Conservation (phyloP, 2,888 invertebrate genomes). For the Leucophenga maculata region DNA sequence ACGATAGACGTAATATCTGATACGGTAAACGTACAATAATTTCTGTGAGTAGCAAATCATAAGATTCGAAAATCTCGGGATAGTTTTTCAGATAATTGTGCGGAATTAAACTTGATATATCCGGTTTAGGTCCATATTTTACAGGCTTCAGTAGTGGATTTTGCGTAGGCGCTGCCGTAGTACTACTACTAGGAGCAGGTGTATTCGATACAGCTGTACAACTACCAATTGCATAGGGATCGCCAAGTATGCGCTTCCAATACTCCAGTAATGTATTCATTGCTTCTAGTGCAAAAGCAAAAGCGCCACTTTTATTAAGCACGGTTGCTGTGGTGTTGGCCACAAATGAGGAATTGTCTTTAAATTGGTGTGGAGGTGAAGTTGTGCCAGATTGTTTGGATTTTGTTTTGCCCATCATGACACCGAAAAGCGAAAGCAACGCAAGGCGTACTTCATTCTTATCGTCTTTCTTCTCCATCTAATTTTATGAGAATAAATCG, state of each 20-base stretch:
- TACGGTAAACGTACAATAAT: constrained; percentile 94
- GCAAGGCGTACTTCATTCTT: constrained; percentile 90
- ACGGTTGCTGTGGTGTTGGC: constrained; percentile 81
- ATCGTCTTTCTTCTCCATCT: constrained; percentile 76
- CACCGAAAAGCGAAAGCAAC: constrained; percentile 88
- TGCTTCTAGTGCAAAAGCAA: constrained; percentile 82
- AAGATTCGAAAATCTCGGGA: constrained; percentile 93
- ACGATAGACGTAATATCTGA: constrained; percentile 78
- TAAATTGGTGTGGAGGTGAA: constrained; percentile 74
- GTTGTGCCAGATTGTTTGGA: constrained; percentile 71
- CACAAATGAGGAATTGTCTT: constrained; percentile 76
- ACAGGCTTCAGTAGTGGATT: constrained; percentile 83
- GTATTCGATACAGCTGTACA: constrained; percentile 24
- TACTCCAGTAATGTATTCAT: constrained; percentile 82
- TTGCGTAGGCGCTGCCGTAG: constrained; percentile 56
- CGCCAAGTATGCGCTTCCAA: constrained; percentile 78
- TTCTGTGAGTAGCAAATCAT: constrained; percentile 94
- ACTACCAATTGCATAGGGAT: constrained; percentile 54
- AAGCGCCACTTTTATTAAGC: constrained; percentile 80
- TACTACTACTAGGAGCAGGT: constrained; percentile 27
- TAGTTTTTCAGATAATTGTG: constrained; percentile 94
- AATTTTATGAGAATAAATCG: constrained; percentile 2
- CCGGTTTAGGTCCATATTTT: constrained; percentile 86
- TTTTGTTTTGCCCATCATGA: constrained; percentile 72
- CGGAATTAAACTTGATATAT: constrained; percentile 96